Conservation (phyloP, 2,888 invertebrate species). For the Rotaria macrura region DNA sequence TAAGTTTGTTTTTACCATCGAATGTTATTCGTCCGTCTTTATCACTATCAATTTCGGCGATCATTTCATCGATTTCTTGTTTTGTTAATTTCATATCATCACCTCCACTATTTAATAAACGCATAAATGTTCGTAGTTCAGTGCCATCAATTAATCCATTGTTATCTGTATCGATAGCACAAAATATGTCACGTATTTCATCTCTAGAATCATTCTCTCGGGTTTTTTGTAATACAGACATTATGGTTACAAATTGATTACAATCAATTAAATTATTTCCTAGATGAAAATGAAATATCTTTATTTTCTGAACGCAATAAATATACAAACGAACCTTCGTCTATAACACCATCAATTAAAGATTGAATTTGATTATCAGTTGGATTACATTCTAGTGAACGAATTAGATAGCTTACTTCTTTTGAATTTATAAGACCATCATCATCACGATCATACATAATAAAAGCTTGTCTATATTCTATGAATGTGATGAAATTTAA, state of each 20-base stretch:
- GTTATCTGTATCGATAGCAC: neutral
- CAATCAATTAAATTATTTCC: neutral
- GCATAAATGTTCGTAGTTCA: neutral
- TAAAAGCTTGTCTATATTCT: neutral
- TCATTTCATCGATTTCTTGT: neutral
- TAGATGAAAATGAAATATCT: neutral
- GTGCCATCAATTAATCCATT: neutral
- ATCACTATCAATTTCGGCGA: neutral
- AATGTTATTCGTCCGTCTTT: neutral
- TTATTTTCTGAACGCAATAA: neutral
- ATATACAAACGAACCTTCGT: neutral
- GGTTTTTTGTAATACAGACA: neutral
- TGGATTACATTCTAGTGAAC: neutral
- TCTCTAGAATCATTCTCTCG: neutral
- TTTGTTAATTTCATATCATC: conserved; percentile 1
- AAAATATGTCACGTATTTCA: neutral
- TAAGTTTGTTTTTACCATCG: neutral
- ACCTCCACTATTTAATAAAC: neutral
- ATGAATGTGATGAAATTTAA: neutral
- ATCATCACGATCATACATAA: neutral
- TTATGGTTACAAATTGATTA: neutral
- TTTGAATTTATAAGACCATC: neutral
- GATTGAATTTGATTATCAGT: neutral
- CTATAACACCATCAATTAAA: neutral
- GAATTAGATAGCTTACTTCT: neutral